Evolutionary conservation across 2,888 invertebrate species (phyloP), one percentile per base, ranked within the genome.

Genomic region (Drosophila phalerata): DNA sequence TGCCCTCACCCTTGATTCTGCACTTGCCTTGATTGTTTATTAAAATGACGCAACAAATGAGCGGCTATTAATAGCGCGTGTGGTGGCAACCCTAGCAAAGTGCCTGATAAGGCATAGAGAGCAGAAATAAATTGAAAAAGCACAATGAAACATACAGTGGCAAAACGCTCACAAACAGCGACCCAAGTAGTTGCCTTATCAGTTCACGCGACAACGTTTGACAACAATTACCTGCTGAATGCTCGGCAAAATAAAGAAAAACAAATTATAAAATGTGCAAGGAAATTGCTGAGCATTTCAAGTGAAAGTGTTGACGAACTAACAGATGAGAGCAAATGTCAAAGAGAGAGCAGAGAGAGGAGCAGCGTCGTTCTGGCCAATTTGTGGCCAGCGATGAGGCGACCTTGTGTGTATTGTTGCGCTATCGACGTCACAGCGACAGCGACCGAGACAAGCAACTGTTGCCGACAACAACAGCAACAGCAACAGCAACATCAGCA

Each of bases 311-410:
- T 34, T 43, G 34, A 48, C 11, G 57, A 42, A 10, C n/a, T 40
- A 30, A 30, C 55, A 62, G 43, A 78, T 75, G 81, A 61, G 62
- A 37, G 63, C 48, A 45, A 51, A 51, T 51, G 62, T 13, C 34
- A 19, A 60, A 68, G 47, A 51, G 72, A 6, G 52, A 60, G 15
- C 60, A 58, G 37, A 51, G n/a, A n/a, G n/a, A 57, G 10, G 57
- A 60, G 19, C 66, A 84, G 64, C 89, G 89, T 65, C 90, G 91
- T 88, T 91, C 91, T 77, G 81, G 77, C 38, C 91, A 91, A 72
- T 79, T 91, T 64, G 87, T 92, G 71, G 90, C 91, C 60, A 86
- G 85, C 38, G 77, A 83, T 60, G 87, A 91, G 56, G 73, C 74
- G 17, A 63, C 81, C 79, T 68, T 83, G 53, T 91, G 92, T 67